These are phyloP conservation scores for Saguinus imperator DNA, from an alignment of 2,113 vertebrate genomes.

Conservation along the genomic window DNA sequence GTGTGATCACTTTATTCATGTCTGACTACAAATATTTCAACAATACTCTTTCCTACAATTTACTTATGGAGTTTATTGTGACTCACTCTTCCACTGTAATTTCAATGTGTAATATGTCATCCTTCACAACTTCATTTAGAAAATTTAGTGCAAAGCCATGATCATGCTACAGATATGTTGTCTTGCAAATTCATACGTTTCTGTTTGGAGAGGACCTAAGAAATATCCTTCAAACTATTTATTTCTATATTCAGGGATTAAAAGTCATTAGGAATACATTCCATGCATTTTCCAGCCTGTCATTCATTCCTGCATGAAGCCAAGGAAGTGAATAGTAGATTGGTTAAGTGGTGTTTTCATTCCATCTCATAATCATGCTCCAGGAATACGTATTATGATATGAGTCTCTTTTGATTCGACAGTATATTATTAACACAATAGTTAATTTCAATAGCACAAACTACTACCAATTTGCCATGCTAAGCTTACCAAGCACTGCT, in stretches of 20 bases:
- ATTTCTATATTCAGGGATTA: not conserved
- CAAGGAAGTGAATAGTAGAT: not conserved
- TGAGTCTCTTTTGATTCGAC: not conserved
- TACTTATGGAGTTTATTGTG: not conserved
- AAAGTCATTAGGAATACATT: not conserved
- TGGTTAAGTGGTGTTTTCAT: not conserved
- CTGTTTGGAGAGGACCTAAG: not conserved
- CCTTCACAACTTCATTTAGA: not conserved
- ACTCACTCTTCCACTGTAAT: not conserved
- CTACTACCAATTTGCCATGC: not conserved
- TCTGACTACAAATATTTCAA: not conserved
- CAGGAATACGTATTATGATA: not conserved
- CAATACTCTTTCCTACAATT: not conserved
- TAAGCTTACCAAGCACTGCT: not conserved
- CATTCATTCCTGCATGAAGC: not conserved
- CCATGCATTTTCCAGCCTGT: not conserved
- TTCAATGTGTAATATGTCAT: not conserved
- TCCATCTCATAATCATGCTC: not conserved
- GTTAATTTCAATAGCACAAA: not conserved
- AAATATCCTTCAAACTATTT: not conserved
- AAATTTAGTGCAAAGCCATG: not conserved
- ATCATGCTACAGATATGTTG: not conserved
- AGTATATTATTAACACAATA: not conserved
- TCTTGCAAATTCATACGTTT: conserved; percentile 8
- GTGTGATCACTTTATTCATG: not conserved